Base-by-base conservation (phyloP, 2,888 invertebrate genomes). In the Myopa tessellatipennis region DNA sequence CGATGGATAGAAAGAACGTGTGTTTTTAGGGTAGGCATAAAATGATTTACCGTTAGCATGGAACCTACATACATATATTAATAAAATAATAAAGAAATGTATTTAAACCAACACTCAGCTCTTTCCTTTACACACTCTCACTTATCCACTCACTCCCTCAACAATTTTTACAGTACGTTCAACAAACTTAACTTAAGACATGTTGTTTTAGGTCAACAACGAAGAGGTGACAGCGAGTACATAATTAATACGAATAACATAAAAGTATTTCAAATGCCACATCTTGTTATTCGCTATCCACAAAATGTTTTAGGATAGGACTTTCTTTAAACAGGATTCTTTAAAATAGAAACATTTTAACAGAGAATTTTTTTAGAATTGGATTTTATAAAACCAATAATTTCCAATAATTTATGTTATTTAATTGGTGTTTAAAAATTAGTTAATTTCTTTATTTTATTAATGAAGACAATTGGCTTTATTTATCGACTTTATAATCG, bases 121-220 rank as follows among this genome's bases (percentile, higher is more conserved):
- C 68, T n/a, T 45, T 50, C 12, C 50, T 4, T 26, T 18, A 18
- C 7, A 68, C 50, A 26, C n/a, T 68, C n/a, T 6, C 18, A 63
- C 36, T 26, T n/a, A 36, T 10, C 14, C 63, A 14, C 34, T 63
- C 36, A 36, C 14, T 10, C 18, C 18, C 18, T 18, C 34, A 63
- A 3, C 6, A 10, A 45, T 26, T 26, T 26, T 26, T 26, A 45
- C 6, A 45, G 45, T 45, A 45, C 45, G 45, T 45, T 45, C 1
- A 45, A 45, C 7, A 45, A 45, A 8, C 45, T 10, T 45, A 45
- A 8, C 45, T 45, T 8, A 45, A 45, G 10, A 45, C 78, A 80
- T 69, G 72, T 80, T 55, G 65, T 73, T 65, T 26, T 26, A 26
- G 26, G 63, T 38, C 55, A 36, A 18, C n/a, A 12, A 40, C 7